A percentile compares a stretch with the other conserved stretches of the same genome.
Evolutionary conservation across 1,140 invertebrate genomes (phyloP).

Genomic region (Plectrocnemia conspersa): DNA sequence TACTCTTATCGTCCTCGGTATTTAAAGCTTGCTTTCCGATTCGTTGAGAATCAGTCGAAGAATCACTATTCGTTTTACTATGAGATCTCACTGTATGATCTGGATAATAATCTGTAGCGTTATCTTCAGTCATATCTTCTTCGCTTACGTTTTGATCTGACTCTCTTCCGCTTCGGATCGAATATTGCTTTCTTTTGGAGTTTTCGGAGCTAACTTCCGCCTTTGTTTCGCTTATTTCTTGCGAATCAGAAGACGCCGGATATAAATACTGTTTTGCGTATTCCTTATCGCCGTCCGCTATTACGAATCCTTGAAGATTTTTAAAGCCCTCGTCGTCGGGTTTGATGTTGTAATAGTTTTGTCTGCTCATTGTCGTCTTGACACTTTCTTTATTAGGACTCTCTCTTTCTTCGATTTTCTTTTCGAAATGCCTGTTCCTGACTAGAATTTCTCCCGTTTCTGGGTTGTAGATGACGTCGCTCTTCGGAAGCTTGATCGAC

Average conservation of each 20-base stretch:
- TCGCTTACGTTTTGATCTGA: neutral
- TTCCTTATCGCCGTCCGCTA: constrained; percentile 16
- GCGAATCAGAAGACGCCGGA: neutral
- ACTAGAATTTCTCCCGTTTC: constrained; percentile 29
- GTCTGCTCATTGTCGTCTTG: neutral
- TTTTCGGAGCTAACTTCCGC: too few species aligned
- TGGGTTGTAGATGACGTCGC: constrained; percentile 29
- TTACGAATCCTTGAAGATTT: constrained; percentile 25
- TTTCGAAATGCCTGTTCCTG: constrained; percentile 21
- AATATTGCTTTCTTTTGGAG: too few species aligned
- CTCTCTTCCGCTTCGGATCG: too few species aligned
- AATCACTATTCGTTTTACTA: neutral
- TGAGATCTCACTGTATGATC: constrained; percentile 3
- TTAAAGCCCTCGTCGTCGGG: constrained; percentile 19
- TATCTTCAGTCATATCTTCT: neutral
- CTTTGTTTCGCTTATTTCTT: neutral
- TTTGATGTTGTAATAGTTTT: constrained; percentile 16
- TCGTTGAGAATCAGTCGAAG: neutral
- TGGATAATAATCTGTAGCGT: neutral
- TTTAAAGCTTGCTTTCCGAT: constrained; percentile 3
- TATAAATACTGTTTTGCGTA: constrained; percentile 11
- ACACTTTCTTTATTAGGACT: neutral
- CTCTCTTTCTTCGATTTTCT: constrained; percentile 9
- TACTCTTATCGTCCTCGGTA: neutral
- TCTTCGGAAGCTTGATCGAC: constrained; percentile 29